These are phyloP conservation scores for Ceuthmochares aereus DNA, from an alignment of 2,113 vertebrate genomes.

Conservation along the genomic window DNA sequence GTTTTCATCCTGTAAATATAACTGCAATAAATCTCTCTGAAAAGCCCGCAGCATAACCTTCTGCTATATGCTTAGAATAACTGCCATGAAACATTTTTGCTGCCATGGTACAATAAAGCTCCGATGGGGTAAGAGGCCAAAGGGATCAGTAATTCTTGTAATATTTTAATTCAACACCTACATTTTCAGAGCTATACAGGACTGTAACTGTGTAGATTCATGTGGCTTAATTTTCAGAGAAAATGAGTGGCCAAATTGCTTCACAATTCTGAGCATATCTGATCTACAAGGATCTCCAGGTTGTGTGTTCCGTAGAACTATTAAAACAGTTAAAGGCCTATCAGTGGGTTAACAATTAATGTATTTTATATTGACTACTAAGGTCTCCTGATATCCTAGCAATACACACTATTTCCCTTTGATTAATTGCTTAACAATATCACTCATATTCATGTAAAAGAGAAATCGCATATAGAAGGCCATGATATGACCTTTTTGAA, in stretches of 20 bases:
- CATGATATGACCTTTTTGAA: neutral
- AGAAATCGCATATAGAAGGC: neutral
- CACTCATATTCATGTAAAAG: neutral
- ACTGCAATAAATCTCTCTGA: neutral
- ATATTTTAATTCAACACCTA: neutral
- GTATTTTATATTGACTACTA: neutral
- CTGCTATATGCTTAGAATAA: neutral
- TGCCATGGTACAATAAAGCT: neutral
- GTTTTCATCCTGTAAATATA: neutral
- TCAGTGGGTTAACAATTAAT: neutral
- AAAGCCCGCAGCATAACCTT: neutral
- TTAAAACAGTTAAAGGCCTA: neutral
- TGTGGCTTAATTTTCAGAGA: neutral
- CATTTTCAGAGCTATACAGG: neutral
- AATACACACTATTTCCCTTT: neutral
- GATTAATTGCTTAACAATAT: neutral
- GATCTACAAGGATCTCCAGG: neutral
- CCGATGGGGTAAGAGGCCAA: accelerated
- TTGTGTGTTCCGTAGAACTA: neutral
- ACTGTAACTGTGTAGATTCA: neutral
- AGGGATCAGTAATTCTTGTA: neutral
- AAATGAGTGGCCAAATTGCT: neutral
- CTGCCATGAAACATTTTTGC: neutral
- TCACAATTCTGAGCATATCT: neutral
- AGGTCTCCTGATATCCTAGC: neutral